Evolutionary conservation across 2,113 vertebrate species (phyloP).

Genomic region (Xiphorhynchus elegans): DNA sequence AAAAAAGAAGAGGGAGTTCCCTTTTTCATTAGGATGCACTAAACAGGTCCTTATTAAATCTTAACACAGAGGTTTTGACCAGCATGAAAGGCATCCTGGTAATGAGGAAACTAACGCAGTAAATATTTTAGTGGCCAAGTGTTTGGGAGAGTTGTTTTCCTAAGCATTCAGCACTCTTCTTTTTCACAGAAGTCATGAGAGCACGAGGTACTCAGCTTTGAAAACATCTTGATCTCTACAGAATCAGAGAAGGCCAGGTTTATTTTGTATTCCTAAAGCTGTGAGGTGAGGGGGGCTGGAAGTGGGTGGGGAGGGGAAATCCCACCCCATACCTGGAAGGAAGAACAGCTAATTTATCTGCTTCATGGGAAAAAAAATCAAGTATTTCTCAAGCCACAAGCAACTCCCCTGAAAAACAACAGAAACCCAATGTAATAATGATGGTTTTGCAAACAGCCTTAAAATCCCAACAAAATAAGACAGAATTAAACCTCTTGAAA

Average conservation of each 20-base stretch:
- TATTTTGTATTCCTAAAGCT: neutral
- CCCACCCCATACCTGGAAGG: neutral
- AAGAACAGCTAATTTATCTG: neutral
- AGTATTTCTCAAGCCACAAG: neutral
- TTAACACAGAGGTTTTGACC: neutral
- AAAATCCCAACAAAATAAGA: neutral
- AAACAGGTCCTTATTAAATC: neutral
- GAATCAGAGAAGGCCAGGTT: neutral
- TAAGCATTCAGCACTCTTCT: neutral
- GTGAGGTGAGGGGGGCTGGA: accelerated
- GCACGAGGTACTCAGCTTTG: neutral
- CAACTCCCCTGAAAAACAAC: neutral
- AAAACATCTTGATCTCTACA: neutral
- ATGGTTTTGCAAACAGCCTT: neutral
- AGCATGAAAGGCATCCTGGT: neutral
- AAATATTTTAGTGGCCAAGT: neutral
- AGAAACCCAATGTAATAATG: neutral
- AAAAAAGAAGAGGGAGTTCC: neutral
- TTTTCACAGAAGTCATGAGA: neutral
- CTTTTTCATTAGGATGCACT: neutral
- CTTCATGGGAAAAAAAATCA: neutral
- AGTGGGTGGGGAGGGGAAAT: neutral
- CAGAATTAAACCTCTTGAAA: neutral
- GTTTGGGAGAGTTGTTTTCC: neutral
- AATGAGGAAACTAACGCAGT: neutral